Base-by-base conservation (phyloP, 1,140 invertebrate species). In the Philaenus spumarius region DNA sequence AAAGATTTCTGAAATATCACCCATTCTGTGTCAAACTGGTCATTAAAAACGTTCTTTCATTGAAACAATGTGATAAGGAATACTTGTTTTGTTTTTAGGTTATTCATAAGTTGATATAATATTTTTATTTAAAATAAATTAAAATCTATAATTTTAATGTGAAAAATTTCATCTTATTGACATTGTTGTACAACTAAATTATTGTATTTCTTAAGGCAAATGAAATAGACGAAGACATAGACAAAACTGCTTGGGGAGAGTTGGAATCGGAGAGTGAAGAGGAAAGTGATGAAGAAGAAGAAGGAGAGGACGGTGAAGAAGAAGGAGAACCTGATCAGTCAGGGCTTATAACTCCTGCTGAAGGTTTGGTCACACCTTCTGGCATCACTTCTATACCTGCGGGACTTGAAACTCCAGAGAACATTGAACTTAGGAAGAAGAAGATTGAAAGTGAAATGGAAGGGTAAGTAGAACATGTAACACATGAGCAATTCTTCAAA, bases 381-480 rank as follows among this genome's bases (percentile, higher is more conserved):
- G 97, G 97, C 24, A 86, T 98, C 54, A 88, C 92, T 24, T 96
- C 93, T 42, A 87, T 98, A 52, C 94, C 95, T 17, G 86, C 91
- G 45, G 97, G 97, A 50, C 80, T 98, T 67, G 96, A 99, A 77
- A 99, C 96, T 0, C 97, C 97, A 1, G 96, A 98, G 69, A 93
- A 93, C 48, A 98, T 99, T 70, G 97, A 99, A 73, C 77, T 99
- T 35, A 79, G 97, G 50, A 99, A 99, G 77, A 90, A 92, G 72
- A 94, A 96, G 68, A 94, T 97, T 59, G 96, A 98, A 74, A 89
- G 86, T 53, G 95, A 97, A 74, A 95, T 97, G 86, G 97, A 98
- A 73, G 91, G 92, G 85, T 87, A 74, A 70, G 73, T 14, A 23
- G 9, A 42, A n/a, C n/a, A 42, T 42, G 5, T 9, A n/a, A 37